Evolutionary conservation across 2,888 invertebrate species (phyloP).

Genomic region (Eubasilissa splendida): DNA sequence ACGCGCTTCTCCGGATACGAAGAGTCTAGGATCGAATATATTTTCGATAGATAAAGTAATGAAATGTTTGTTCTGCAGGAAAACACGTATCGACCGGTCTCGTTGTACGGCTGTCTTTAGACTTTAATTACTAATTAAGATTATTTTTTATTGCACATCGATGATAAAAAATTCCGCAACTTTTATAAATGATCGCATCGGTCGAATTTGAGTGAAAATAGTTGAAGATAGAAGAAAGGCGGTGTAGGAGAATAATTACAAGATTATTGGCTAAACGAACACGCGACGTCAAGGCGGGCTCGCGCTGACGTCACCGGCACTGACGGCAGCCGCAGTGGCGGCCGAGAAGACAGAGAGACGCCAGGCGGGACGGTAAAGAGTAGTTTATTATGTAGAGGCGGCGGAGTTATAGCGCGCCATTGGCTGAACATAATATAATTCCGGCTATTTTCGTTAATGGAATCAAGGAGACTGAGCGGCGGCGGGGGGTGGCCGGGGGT

Average conservation of each 20-base stretch:
- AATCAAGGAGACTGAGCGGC: slow-evolving; percentile 35
- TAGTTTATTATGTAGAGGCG: not conserved
- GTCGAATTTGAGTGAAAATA: no score
- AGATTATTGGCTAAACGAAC: not conserved
- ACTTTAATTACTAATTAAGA: no score
- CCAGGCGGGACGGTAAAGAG: slow-evolving; percentile 16
- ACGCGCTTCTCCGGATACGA: no score
- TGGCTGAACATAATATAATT: slow-evolving; percentile 28
- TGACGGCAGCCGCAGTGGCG: not conserved
- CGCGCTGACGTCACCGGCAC: not conserved
- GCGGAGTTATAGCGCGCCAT: slow-evolving; percentile 13
- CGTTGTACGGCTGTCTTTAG: no score
- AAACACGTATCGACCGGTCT: no score
- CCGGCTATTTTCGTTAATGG: slow-evolving; percentile 42
- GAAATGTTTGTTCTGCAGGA: no score
- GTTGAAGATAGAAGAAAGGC: no score
- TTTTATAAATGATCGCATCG: no score
- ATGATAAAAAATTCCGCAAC: no score
- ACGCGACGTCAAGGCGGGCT: not conserved
- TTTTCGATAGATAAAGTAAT: no score
- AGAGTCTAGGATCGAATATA: no score
- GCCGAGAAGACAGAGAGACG: slow-evolving; percentile 26
- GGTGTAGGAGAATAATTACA: not conserved
- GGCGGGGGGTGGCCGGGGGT: not conserved
- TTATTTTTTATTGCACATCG: no score